phyloP scores from a whole-genome alignment of 1,140 invertebrate species.

The Drosophila arizonae region DNA sequence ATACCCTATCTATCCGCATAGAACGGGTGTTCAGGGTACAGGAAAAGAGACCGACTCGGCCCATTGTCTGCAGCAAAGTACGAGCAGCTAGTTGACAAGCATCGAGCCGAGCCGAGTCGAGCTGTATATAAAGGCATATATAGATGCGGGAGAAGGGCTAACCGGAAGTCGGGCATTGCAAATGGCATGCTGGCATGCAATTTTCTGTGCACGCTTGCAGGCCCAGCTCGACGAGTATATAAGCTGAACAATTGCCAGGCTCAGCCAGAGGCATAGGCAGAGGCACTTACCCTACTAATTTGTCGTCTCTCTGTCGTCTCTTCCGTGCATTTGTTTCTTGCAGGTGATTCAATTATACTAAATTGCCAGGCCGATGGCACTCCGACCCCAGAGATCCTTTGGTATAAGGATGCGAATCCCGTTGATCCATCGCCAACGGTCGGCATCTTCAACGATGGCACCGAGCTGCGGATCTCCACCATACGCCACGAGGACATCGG shows the following conservation, averaged over 20 bases:
- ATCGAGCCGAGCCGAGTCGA: neutral
- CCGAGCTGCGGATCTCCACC: slow-evolving; percentile 94
- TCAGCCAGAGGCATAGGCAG: neutral
- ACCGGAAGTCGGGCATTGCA: slow-evolving; percentile 32
- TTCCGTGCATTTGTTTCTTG: slow-evolving; percentile 36
- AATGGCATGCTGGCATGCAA: slow-evolving; percentile 23
- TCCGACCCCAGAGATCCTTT: slow-evolving; percentile 94
- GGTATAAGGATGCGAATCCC: slow-evolving; percentile 94
- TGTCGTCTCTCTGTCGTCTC: slow-evolving; percentile 33
- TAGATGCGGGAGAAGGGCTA: slow-evolving; percentile 24
- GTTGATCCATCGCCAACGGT: slow-evolving; percentile 93
- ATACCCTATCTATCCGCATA: neutral
- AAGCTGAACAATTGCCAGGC: slow-evolving; percentile 63
- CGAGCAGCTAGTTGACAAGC: slow-evolving; percentile 13
- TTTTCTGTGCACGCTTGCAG: slow-evolving; percentile 25
- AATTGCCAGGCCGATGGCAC: slow-evolving; percentile 97
- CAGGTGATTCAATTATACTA: slow-evolving; percentile 95
- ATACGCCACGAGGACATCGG: slow-evolving; percentile 96
- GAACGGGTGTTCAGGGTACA: neutral
- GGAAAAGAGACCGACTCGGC: slow-evolving; percentile 37
- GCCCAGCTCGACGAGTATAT: neutral
- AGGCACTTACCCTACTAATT: slow-evolving; percentile 71
- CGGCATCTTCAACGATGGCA: slow-evolving; percentile 95
- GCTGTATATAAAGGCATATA: neutral
- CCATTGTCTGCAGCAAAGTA: slow-evolving; percentile 58